These are phyloP conservation scores for Hypsibius dujardini DNA, from an alignment of 1,140 invertebrate genomes.

Conservation along the genomic window DNA sequence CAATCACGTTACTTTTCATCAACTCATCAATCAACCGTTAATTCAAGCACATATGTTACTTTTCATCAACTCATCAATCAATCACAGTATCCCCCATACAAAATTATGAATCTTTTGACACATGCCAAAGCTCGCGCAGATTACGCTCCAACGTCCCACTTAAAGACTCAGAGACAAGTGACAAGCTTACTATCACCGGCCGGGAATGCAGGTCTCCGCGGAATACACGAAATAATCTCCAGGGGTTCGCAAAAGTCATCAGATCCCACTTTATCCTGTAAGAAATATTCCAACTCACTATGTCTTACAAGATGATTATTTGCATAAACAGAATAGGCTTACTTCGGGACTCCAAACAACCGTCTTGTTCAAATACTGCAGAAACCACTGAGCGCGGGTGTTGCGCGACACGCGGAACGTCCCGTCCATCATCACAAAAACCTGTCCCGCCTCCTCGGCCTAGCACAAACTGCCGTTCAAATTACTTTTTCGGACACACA, in stretches of 20 bases:
- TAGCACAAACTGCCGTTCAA: background rate
- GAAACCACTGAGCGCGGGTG: conserved; percentile 53
- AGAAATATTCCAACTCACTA: conserved; percentile 21
- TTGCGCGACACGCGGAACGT: conserved; percentile 55
- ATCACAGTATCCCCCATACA: too few species aligned
- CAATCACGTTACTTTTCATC: too few species aligned
- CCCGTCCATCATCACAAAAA: conserved; percentile 53
- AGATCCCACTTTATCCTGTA: conserved; percentile 27
- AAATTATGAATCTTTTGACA: too few species aligned
- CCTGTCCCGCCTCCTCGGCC: conserved; percentile 41
- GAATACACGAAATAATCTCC: conserved; percentile 46
- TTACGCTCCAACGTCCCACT: too few species aligned
- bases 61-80: too few species aligned
- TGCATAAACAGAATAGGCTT: conserved; percentile 14
- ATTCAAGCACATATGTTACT: too few species aligned
- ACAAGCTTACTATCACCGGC: conserved; percentile 33
- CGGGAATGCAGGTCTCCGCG: conserved; percentile 32
- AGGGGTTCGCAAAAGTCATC: conserved; percentile 33
- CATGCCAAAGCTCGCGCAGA: too few species aligned
- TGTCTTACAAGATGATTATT: conserved; percentile 7
- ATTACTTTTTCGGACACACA: too few species aligned
- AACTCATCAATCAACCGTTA: too few species aligned
- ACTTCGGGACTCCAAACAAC: conserved; percentile 36
- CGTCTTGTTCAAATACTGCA: conserved; percentile 47
- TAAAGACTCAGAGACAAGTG: too few species aligned